phyloP scores from a whole-genome alignment of 1,140 invertebrate species.

The Bombus breviceps region DNA sequence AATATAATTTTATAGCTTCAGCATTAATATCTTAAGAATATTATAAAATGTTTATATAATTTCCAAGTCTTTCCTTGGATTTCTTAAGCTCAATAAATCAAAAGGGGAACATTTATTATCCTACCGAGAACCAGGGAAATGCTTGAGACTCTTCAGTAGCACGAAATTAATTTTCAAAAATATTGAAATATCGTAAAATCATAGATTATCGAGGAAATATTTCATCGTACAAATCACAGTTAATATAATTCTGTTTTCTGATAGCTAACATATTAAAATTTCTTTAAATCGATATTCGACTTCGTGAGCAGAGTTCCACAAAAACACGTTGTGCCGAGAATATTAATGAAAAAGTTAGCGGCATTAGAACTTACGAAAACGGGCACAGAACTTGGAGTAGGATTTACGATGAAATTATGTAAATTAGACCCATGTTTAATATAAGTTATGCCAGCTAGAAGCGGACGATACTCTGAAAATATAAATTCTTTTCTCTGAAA shows the following conservation, averaged over 20 bases:
- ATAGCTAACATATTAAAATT: not conserved
- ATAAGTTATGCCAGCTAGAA: slow-evolving; percentile 6
- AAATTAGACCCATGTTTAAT: not conserved
- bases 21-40: too few relatives aligned
- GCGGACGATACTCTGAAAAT: not conserved
- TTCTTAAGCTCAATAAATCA: too few relatives aligned
- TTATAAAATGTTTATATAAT: too few relatives aligned
- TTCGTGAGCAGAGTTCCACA: not conserved
- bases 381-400: not conserved
- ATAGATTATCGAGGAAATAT: not conserved
- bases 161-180: not conserved
- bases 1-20: too few relatives aligned
- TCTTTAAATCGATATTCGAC: not conserved
- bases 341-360: not conserved
- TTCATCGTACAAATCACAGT: not conserved
- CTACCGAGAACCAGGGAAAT: not conserved
- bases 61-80: too few relatives aligned
- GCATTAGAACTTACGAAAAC: not conserved
- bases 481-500: slow-evolving; percentile 14
- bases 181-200: not conserved
- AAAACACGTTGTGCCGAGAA: not conserved
- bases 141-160: not conserved
- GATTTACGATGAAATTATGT: slow-evolving; percentile 29
- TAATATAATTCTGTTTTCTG: not conserved
- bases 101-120: too few relatives aligned